Evolutionary conservation across 2,113 vertebrate genomes (phyloP).

Genomic region (Cairina moschata): DNA sequence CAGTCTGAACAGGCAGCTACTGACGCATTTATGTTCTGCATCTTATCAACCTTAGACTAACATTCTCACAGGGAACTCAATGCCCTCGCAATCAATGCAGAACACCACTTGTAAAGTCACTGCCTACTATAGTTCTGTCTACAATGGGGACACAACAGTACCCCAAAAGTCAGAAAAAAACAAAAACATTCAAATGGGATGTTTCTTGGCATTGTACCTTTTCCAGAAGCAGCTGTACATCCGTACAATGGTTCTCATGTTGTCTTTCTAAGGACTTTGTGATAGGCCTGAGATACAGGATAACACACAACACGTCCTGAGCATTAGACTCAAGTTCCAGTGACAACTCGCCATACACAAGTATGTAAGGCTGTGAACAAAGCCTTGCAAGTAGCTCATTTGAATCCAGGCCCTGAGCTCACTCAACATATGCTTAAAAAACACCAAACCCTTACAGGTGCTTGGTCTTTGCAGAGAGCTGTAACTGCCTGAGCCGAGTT

Average conservation of each 20-base stretch:
- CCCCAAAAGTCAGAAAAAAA: neutral
- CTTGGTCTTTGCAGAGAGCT: neutral
- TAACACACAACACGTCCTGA: neutral
- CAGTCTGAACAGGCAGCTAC: neutral
- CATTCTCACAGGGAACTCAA: neutral
- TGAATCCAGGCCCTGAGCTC: neutral
- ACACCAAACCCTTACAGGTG: accelerated
- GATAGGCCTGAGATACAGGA: neutral
- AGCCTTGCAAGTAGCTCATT: neutral
- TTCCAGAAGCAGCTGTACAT: neutral
- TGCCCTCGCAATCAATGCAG: neutral
- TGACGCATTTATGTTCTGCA: neutral
- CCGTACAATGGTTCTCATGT: neutral
- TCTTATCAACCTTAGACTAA: neutral
- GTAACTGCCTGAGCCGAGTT: accelerated
- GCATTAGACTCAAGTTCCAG: neutral
- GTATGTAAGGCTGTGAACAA: neutral
- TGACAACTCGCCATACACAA: neutral
- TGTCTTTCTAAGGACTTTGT: neutral
- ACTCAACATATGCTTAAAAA: accelerated
- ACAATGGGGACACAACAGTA: neutral
- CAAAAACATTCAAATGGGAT: neutral
- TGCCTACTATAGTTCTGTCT: neutral
- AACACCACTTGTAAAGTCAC: neutral
- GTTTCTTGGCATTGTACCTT: accelerated